Evolutionary conservation across 30 jellyfish, hydroid and myxozoan species (phyloP).

Genomic region (Rhopilema esculentum): DNA sequence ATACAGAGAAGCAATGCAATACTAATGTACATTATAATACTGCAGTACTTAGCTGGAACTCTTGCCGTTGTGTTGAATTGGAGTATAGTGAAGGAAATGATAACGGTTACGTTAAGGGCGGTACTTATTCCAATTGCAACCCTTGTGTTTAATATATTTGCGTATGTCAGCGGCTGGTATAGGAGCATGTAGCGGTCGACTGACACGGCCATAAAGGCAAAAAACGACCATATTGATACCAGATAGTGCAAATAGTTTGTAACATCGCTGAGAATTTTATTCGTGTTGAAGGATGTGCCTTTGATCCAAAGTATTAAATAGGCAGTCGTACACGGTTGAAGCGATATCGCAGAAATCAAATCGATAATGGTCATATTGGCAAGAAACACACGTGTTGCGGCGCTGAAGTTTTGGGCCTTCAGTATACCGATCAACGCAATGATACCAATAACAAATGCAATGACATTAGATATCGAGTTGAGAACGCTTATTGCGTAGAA

Average conservation of each 20-base stretch:
- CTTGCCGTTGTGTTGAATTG: constrained; percentile 30
- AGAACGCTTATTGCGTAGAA: constrained; percentile 46
- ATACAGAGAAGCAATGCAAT: constrained; percentile 41
- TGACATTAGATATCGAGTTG: constrained; percentile 45
- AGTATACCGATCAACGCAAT: constrained; percentile 44
- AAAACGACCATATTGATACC: constrained; percentile 31
- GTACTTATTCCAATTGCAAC: constrained; percentile 33
- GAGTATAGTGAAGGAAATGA: constrained; percentile 44
- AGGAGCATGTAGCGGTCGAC: constrained; percentile 63
- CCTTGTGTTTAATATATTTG: constrained; percentile 21
- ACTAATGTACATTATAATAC: constrained; percentile 56
- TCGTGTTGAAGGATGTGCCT: constrained; percentile 6
- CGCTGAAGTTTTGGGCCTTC: constrained; percentile 57
- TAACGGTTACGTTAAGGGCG: constrained; percentile 12
- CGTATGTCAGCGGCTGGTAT: constrained; percentile 46
- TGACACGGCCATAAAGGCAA: constrained; percentile 60
- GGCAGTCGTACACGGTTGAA: constrained; percentile 64
- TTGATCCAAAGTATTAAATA: constrained; percentile 48
- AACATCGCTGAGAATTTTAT: constrained; percentile 10
- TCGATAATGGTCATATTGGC: constrained; percentile 61
- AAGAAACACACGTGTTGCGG: constrained; percentile 61
- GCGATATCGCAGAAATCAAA: constrained; percentile 49
- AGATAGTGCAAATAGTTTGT: constrained; percentile 46
- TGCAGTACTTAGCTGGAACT: constrained; percentile 1
- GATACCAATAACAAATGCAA: constrained; percentile 35